phyloP scores from a whole-genome alignment of 2,113 vertebrate species.

The Tetrax tetrax region DNA sequence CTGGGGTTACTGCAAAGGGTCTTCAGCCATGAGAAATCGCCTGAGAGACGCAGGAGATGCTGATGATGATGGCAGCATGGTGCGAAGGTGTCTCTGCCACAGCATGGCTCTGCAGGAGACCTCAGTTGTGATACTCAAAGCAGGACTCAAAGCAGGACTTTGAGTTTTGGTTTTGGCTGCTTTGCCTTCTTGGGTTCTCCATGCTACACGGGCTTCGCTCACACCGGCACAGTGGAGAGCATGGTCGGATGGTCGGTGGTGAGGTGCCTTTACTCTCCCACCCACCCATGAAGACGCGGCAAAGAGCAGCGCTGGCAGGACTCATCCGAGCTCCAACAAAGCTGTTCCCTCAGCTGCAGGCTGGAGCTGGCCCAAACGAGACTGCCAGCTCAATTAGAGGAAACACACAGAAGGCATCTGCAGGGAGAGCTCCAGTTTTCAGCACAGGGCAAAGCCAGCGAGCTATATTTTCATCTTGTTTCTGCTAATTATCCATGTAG shows the following conservation, averaged over 20 bases:
- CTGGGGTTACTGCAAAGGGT: neutral
- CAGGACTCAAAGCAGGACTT: no score
- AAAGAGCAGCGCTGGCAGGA: neutral
- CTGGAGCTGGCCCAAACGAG: neutral
- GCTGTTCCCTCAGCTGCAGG: neutral
- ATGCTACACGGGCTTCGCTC: fast-evolving
- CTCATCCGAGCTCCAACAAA: neutral
- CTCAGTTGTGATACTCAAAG: neutral
- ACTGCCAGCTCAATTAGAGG: constrained; percentile 13
- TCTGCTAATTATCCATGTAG: neutral
- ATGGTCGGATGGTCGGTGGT: fast-evolving
- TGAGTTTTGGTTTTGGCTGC: neutral
- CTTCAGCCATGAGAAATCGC: neutral
- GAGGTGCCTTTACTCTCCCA: neutral
- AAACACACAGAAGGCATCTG: neutral
- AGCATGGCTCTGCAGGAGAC: neutral
- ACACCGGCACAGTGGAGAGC: fast-evolving
- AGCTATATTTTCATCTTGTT: neutral
- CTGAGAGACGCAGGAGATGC: fast-evolving
- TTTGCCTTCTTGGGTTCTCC: neutral
- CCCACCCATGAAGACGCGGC: fast-evolving
- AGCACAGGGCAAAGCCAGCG: neutral
- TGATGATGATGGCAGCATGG: neutral
- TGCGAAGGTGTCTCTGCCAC: no score
- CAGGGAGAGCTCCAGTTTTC: neutral